Conservation (phyloP, 53 echinoderm and acorn worm species). For the Zoroaster sp. region DNA sequence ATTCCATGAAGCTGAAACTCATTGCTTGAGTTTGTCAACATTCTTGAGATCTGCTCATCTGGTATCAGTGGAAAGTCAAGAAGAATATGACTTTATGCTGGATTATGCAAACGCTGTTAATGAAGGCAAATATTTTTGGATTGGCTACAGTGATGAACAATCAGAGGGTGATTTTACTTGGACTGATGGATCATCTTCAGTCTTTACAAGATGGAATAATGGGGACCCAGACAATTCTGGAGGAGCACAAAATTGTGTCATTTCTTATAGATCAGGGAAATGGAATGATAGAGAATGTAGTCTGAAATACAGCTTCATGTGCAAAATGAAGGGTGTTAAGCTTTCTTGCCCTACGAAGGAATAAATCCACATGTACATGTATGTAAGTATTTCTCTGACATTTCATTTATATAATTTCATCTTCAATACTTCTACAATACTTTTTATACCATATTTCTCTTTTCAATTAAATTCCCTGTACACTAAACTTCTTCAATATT, state of each 20-base stretch:
- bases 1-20: too few relatives aligned
- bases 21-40: constrained; percentile 6
- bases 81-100: not conserved
- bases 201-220: not conserved
- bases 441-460: too few relatives aligned
- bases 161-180: not conserved
- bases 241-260: not conserved
- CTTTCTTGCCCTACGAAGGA: not conserved
- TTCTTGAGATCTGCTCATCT: not conserved
- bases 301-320: not conserved
- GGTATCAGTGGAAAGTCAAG: not conserved
- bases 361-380: too few relatives aligned
- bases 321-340: not conserved
- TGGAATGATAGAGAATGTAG: not conserved
- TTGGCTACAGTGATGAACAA: not conserved
- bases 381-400: not conserved
- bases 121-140: not conserved
- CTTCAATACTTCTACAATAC: too few relatives aligned
- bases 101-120: not conserved
- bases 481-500: too few relatives aligned
- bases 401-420: too few relatives aligned
- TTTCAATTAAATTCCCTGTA: too few relatives aligned
- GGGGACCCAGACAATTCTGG: not conserved
- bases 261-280: not conserved
- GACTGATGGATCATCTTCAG: not conserved